Evolutionary conservation across 2,113 vertebrate genomes (phyloP).

Genomic region (Coracopsis vasa): DNA sequence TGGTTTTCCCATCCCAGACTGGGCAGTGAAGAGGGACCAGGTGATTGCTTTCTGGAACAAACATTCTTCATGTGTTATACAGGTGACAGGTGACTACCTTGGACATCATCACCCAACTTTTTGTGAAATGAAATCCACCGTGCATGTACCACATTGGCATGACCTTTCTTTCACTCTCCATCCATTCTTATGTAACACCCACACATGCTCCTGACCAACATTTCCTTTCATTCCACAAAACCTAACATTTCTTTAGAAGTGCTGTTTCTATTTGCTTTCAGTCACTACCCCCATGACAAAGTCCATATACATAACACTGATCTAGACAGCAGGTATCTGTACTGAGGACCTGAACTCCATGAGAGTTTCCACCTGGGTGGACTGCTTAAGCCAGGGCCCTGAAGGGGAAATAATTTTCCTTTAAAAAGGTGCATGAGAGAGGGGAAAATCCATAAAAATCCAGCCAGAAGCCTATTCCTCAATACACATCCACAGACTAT

Average conservation of each 20-base stretch:
- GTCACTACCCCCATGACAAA: neutral
- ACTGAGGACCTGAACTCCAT: neutral
- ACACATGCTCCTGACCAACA: neutral
- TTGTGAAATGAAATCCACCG: neutral
- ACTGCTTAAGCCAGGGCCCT: neutral
- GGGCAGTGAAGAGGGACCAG: neutral
- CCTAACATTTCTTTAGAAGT: neutral
- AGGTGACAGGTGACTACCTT: neutral
- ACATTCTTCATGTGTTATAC: neutral
- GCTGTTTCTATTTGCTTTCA: neutral
- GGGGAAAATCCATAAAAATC: neutral
- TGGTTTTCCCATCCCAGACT: neutral
- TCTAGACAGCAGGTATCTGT: neutral
- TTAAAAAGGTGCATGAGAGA: neutral
- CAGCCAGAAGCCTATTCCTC: neutral
- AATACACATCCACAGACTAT: neutral
- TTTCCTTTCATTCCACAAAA: neutral
- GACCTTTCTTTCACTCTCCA: neutral
- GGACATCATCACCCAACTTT: neutral
- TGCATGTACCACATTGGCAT: neutral
- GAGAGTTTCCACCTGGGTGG: neutral
- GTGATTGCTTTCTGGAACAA: neutral
- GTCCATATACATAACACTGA: neutral
- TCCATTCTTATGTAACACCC: accelerated
- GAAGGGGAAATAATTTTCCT: neutral